phyloP scores from a whole-genome alignment of 2,888 invertebrate genomes.

The Dasypogon diadema region DNA sequence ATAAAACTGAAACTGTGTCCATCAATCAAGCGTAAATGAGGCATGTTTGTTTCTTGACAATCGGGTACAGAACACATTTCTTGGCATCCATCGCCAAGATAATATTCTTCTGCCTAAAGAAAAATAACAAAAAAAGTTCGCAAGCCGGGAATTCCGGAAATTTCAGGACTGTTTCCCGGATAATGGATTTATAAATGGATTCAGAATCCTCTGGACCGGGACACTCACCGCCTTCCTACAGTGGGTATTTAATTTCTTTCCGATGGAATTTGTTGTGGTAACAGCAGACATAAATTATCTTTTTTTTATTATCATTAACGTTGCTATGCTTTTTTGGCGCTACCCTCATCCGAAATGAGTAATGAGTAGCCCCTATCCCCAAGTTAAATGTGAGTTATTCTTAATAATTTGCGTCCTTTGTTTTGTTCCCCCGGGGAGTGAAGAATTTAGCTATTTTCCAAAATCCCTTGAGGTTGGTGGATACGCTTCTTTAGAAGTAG shows the following conservation, averaged over 20 bases:
- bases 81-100: not conserved
- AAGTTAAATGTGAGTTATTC: conserved; percentile 1
- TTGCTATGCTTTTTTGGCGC: not conserved
- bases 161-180: conserved; percentile 5
- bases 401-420: not conserved
- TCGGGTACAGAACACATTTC: conserved; percentile 10
- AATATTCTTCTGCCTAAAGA: conserved; percentile 2
- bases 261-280: conserved; percentile 40
- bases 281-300: conserved; percentile 34
- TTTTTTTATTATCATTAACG: conserved; percentile 26
- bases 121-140: conserved; percentile 25
- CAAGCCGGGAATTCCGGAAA: conserved; percentile 23
- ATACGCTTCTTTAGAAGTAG: too few species aligned
- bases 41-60: conserved; percentile 40
- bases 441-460: too few species aligned
- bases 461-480: too few species aligned
- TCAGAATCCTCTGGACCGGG: not conserved
- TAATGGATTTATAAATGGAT: conserved; percentile 38
- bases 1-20: not conserved
- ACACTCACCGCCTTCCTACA: not conserved
- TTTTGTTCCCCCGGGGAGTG: too few species aligned
- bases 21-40: conserved; percentile 39
- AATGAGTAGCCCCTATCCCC: conserved; percentile 8
- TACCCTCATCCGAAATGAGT: conserved; percentile 20
- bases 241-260: conserved; percentile 26